Evolutionary conservation across 2,888 invertebrate genomes (phyloP).

Genomic region (Eupeodes luniger): DNA sequence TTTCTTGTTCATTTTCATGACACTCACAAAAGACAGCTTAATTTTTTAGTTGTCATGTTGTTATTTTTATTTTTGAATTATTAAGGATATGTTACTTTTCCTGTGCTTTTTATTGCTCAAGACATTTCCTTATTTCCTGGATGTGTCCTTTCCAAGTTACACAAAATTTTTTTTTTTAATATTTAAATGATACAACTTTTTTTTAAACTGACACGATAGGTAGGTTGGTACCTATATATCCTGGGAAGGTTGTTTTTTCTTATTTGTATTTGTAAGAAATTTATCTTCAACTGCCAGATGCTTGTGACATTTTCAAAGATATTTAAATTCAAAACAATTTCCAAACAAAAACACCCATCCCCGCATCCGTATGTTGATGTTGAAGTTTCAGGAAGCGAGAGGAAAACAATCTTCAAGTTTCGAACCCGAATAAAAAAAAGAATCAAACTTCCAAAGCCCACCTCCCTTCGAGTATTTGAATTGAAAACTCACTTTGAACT

Average conservation of each 20-base stretch:
- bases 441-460: constrained; percentile 28
- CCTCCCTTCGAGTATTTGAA: constrained; percentile 34
- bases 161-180: neutral
- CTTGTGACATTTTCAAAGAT: constrained; percentile 45
- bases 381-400: neutral
- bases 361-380: neutral
- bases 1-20: constrained; percentile 2
- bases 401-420: constrained; percentile 53
- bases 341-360: neutral
- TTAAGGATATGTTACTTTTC: neutral
- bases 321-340: constrained; percentile 35
- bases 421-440: constrained; percentile 36
- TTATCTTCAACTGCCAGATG: constrained; percentile 35
- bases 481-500: constrained; percentile 39
- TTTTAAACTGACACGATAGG: neutral
- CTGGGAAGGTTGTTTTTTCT: neutral
- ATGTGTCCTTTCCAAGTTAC: neutral
- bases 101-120: neutral
- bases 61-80: neutral
- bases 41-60: constrained; percentile 5
- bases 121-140: neutral
- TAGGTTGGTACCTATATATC: neutral
- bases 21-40: neutral
- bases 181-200: constrained; percentile 47
- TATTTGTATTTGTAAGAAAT: constrained; percentile 1